A percentile compares a stretch with the other conserved stretches of the same genome.
phyloP scores from a whole-genome alignment of 2,113 vertebrate species.

The Furnarius figulus region DNA sequence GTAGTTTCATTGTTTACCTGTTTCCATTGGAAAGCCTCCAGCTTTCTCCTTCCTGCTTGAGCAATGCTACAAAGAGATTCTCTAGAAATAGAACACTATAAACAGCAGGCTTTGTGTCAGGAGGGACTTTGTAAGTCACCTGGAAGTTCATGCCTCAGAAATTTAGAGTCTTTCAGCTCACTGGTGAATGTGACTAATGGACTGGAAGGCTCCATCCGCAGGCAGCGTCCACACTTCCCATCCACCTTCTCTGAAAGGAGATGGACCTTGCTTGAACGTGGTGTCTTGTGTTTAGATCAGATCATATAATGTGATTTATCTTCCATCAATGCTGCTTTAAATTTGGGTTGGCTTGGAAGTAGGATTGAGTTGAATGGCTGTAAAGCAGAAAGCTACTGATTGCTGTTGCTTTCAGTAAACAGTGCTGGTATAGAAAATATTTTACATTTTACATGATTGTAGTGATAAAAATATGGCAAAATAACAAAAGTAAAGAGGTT shows the following conservation, averaged over 20 bases:
- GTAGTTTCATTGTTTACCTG: background rate
- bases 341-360: background rate
- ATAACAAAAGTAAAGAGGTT: background rate
- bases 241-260: background rate
- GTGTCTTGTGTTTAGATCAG: background rate
- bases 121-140: background rate
- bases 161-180: background rate
- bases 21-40: background rate
- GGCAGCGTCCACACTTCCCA: background rate
- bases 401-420: background rate
- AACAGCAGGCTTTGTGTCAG: background rate
- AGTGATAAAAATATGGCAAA: background rate
- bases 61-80: background rate
- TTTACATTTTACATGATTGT: background rate
- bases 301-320: background rate
- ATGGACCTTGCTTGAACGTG: rapidly evolving
- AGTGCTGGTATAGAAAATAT: background rate
- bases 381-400: background rate
- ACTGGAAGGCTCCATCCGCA: background rate
- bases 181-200: background rate
- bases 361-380: background rate
- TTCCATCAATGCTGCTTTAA: background rate
- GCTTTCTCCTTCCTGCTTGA: background rate
- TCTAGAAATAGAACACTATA: background rate
- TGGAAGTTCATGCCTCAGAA: background rate